Conservation (phyloP, 1,140 invertebrate genomes). For the Druon quercuslanigerum region DNA sequence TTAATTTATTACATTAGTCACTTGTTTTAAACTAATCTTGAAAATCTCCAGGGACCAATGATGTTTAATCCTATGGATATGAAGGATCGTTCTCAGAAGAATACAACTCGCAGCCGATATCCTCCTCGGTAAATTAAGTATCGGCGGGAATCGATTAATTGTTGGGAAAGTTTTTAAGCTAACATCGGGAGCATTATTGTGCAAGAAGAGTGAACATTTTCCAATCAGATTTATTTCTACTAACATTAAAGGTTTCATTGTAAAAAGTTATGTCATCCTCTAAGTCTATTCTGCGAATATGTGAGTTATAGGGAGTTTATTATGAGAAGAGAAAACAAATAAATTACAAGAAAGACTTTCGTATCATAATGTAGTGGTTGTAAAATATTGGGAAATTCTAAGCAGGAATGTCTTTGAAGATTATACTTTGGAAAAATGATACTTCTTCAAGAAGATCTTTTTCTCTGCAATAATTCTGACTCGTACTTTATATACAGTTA, state of each 20-base stretch:
- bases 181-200: neutral
- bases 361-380: neutral
- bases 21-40: neutral
- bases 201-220: neutral
- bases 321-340: neutral
- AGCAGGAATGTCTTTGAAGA: constrained; percentile 30
- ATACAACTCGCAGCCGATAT: constrained; percentile 58
- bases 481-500: neutral
- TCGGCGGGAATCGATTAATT: neutral
- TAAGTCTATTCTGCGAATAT: neutral
- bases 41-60: constrained; percentile 63
- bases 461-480: neutral
- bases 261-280: neutral
- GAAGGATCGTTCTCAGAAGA: constrained; percentile 64
- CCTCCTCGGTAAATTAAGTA: constrained; percentile 61
- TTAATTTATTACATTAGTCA: no score
- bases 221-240: neutral
- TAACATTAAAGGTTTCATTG: neutral
- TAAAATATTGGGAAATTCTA: constrained; percentile 13
- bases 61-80: constrained; percentile 66
- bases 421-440: constrained; percentile 3
- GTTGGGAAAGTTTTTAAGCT: neutral
- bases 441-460: no score
- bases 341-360: neutral
- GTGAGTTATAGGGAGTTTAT: neutral